These are phyloP conservation scores for Mechanitis messenoides DNA, from an alignment of 2,888 invertebrate species.

Conservation along the genomic window DNA sequence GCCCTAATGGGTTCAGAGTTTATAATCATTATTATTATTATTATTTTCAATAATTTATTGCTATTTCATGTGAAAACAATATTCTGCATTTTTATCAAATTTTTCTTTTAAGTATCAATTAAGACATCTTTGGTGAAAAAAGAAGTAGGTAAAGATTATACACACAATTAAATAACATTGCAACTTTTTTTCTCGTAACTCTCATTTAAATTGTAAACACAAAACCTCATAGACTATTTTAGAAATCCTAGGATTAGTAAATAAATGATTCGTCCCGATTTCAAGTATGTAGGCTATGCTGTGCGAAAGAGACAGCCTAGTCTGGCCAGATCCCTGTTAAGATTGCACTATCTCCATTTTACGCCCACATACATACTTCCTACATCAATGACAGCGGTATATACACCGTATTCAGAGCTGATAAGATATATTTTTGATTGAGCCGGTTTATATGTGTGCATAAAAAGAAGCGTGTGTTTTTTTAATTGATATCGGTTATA, in stretches of 20 bases:
- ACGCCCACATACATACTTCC: constrained; percentile 54
- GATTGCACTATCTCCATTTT: constrained; percentile 45
- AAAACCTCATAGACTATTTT: neutral
- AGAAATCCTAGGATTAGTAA: constrained; percentile 11
- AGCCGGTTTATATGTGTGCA: constrained; percentile 5
- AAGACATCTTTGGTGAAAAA: no score
- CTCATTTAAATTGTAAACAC: neutral
- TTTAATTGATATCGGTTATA: constrained; percentile 8
- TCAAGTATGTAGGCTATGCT: constrained; percentile 35
- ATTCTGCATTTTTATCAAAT: no score
- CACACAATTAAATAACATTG: no score
- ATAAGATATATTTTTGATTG: constrained; percentile 11
- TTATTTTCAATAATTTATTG: neutral
- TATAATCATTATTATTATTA: neutral
- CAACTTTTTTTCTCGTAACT: neutral
- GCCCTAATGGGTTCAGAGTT: constrained; percentile 1
- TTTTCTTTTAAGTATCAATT: no score
- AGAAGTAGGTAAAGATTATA: no score
- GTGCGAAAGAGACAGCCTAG: constrained; percentile 34
- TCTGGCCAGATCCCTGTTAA: constrained; percentile 43
- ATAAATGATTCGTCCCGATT: constrained; percentile 29
- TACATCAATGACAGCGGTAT: constrained; percentile 27
- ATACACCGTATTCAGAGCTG: constrained; percentile 6
- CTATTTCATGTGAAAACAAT: no score
- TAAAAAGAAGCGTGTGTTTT: constrained; percentile 2